Conservation (phyloP, 2,113 vertebrate genomes). For the Lontra canadensis region DNA sequence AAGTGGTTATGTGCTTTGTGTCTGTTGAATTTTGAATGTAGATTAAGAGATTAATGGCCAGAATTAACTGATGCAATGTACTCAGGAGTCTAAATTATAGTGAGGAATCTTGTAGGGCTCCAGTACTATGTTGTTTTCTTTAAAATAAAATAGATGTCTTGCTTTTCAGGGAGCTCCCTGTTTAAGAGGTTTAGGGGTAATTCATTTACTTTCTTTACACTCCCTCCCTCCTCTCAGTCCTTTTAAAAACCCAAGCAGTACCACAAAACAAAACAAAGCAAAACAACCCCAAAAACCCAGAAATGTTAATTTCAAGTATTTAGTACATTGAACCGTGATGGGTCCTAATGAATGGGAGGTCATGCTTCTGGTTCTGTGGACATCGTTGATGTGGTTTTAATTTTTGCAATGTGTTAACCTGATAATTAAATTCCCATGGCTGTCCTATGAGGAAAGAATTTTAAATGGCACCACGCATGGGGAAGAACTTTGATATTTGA, state of each 20-base stretch:
- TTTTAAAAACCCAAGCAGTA: neutral
- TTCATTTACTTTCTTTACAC: neutral
- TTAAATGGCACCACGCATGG: slow-evolving; percentile 18
- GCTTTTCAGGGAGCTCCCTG: neutral
- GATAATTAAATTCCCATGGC: slow-evolving; percentile 54
- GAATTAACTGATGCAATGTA: slow-evolving; percentile 30
- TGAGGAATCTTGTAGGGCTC: neutral
- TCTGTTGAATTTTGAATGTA: slow-evolving; percentile 60
- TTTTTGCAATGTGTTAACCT: slow-evolving; percentile 55
- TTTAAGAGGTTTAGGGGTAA: neutral
- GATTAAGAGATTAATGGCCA: slow-evolving; percentile 37
- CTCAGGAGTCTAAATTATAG: neutral
- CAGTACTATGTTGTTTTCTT: neutral
- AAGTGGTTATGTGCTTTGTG: slow-evolving; percentile 59
- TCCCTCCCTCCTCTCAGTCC: neutral
- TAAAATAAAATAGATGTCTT: neutral
- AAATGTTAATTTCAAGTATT: neutral
- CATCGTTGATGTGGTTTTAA: slow-evolving; percentile 44
- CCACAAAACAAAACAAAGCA: neutral
- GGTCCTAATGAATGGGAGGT: slow-evolving; percentile 17
- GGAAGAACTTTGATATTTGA: neutral
- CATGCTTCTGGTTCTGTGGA: slow-evolving; percentile 35
- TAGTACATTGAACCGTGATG: neutral
- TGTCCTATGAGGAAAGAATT: slow-evolving; percentile 53
- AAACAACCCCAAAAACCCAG: neutral